Base-by-base conservation (phyloP, 2,797 vertebrate genomes). In the Astyanax mexicanus region DNA sequence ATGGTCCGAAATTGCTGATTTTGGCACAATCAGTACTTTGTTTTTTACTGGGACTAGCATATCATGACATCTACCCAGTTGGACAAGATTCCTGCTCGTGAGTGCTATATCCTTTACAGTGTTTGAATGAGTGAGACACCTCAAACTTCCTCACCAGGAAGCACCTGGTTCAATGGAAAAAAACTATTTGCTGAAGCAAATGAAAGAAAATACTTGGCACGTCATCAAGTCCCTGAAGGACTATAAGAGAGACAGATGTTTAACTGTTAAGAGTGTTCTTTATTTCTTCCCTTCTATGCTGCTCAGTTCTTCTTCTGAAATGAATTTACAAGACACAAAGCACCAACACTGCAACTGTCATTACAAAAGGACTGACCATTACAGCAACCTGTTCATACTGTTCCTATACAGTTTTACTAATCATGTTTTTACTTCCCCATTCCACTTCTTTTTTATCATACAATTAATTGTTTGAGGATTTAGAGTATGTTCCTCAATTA, bases 81-180 rank as follows among this genome's bases (percentile, higher is more conserved):
- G 10, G 25, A 65, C 71, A 62, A 27, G 60, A 66, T 67, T 75
- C 60, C 67, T 10, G 51, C 25, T 67, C 10, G 61, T 32, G 57
- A 49, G 6, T 7, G 32, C 8, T 62, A 72, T 54, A 68, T 69
- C 42, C 35, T 69, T 32, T 29, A 12, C 32, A 35, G 3, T 12
- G 51, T 74, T 32, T 51, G 37, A 58, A n/a, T n/a, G 47, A 55
- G 25, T 2, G 7, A 75, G 47, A 72, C 74, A 76, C 74, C 69
- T 69, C 69, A 45, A 23, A 45, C 72, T 72, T 76, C 62, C 68
- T 74, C 55, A 72, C n/a, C 57, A 74, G 80, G 82, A 84, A 80
- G 69, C 82, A 84, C 77, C 82, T 81, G 82, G 29, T 25, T 62
- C 37, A 68, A 65, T 78, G 71, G 61, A 60, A 80, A 64, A 72